These are phyloP conservation scores for Callaeas wilsoni DNA, from an alignment of 2,113 vertebrate species.

Conservation along the genomic window DNA sequence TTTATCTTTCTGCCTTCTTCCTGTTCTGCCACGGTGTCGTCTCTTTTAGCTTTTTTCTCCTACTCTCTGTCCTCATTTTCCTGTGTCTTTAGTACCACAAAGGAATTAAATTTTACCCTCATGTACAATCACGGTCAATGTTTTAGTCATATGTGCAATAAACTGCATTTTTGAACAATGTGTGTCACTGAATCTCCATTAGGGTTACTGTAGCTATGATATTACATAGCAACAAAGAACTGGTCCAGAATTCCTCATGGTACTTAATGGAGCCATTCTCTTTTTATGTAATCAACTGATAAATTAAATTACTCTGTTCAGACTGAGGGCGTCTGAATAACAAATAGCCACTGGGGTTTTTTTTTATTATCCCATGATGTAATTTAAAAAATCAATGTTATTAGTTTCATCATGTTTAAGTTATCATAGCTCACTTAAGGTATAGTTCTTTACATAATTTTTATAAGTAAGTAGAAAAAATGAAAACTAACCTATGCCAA, in stretches of 20 bases:
- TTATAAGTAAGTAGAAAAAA: not conserved
- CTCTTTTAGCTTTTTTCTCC: not conserved
- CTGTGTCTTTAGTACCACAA: not conserved
- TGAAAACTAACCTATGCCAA: not conserved
- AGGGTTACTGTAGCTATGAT: not conserved
- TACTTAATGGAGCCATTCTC: not conserved
- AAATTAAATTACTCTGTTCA: not conserved
- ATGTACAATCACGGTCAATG: not conserved
- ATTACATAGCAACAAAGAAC: not conserved
- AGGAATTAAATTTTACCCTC: not conserved
- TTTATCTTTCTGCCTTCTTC: not conserved
- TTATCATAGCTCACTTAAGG: not conserved
- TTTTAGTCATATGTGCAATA: not conserved
- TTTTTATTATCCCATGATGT: not conserved
- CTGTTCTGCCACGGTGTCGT: not conserved
- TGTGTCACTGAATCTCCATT: not conserved
- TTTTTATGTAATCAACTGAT: not conserved
- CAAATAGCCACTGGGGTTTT: rapidly evolving
- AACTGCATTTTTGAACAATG: not conserved
- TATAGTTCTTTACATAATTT: not conserved
- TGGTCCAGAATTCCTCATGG: not conserved
- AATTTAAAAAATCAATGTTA: not conserved
- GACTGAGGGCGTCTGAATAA: not conserved
- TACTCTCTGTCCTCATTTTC: not conserved
- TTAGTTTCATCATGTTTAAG: not conserved